These are phyloP conservation scores for Lacerta viridis DNA, from an alignment of 2,797 vertebrate species.

Conservation along the genomic window DNA sequence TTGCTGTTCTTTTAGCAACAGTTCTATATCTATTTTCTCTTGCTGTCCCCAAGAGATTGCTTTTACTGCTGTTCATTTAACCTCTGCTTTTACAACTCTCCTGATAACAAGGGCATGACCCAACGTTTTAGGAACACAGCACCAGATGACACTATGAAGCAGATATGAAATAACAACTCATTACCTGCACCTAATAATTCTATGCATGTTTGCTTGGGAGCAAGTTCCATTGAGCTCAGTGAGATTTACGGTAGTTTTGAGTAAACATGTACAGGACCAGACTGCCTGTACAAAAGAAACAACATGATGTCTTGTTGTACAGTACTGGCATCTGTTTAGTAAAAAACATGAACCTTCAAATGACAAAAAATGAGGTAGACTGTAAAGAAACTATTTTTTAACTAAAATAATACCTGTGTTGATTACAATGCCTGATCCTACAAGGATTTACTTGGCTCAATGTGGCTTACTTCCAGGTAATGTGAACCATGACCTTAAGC, in stretches of 20 bases:
- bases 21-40: neutral
- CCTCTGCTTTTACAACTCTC: neutral
- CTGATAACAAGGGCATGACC: constrained; percentile 1
- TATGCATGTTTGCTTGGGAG: neutral
- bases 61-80: neutral
- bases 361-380: neutral
- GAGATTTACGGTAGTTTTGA: neutral
- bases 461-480: neutral
- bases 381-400: neutral
- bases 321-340: neutral
- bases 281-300: neutral
- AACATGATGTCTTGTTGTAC: neutral
- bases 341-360: neutral
- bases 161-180: neutral
- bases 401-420: neutral
- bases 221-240: neutral
- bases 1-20: neutral
- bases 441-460: neutral
- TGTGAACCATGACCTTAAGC: neutral
- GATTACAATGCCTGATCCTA: neutral
- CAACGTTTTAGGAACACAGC: neutral
- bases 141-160: neutral
- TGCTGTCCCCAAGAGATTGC: neutral
- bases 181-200: neutral
- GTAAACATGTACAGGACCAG: neutral